Conservation (phyloP, 2,797 vertebrate species). For the Spea hammondii region DNA sequence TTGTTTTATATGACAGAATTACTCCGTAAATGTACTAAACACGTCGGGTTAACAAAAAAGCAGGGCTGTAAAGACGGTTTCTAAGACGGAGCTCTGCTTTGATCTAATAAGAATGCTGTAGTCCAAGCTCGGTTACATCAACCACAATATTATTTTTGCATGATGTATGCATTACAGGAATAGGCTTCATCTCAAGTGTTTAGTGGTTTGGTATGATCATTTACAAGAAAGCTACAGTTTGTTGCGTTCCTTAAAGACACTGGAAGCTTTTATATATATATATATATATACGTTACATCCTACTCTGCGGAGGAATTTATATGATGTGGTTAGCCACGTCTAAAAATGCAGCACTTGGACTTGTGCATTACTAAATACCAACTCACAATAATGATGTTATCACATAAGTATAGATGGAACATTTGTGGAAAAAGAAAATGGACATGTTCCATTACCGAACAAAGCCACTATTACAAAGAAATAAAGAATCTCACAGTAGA, state of each 20-base stretch:
- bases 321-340: conserved; percentile 45
- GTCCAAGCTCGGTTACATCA: conserved; percentile 5
- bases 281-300: conserved; percentile 9
- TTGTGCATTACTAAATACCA: neutral
- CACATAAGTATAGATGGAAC: conserved; percentile 9
- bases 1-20: neutral
- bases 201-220: conserved; percentile 43
- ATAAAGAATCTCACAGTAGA: too few species aligned
- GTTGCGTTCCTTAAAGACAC: conserved; percentile 31
- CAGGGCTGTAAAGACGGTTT: neutral
- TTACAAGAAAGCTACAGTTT: conserved; percentile 49
- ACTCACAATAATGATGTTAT: conserved; percentile 19
- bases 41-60: conserved; percentile 15
- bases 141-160: conserved; percentile 41
- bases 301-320: conserved; percentile 29
- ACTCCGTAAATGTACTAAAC: neutral
- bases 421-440: neutral
- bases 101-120: conserved; percentile 15
- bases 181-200: conserved; percentile 30
- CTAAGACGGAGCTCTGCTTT: conserved; percentile 29
- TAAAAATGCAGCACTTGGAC: conserved; percentile 23
- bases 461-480: too few species aligned
- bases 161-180: conserved; percentile 47
- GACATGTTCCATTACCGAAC: too few species aligned
- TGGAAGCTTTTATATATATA: conserved; percentile 19